A percentile compares a stretch with the other conserved stretches of the same genome.
These are phyloP conservation scores for Tor tambroides DNA, from an alignment of 2,113 vertebrate species.

Conservation along the genomic window DNA sequence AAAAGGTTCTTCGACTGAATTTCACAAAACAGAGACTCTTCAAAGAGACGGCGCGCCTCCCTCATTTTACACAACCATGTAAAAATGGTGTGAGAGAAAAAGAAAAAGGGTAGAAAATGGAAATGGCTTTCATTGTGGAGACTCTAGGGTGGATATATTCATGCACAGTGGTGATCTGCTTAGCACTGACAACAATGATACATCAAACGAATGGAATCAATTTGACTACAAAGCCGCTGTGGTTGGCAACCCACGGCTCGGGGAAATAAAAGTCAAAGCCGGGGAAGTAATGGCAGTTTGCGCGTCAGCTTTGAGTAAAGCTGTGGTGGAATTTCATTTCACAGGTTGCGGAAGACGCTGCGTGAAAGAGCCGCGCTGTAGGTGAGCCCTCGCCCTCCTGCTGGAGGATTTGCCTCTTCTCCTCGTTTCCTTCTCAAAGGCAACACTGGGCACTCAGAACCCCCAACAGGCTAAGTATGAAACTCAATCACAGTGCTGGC, in stretches of 20 bases:
- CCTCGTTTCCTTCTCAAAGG: conserved; percentile 28
- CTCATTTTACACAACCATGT: conserved; percentile 28
- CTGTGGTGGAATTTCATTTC: conserved; percentile 55
- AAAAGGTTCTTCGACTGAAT: conserved; percentile 29
- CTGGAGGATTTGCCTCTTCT: conserved; percentile 16
- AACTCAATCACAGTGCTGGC: conserved; percentile 52
- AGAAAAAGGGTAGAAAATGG: conserved; percentile 21
- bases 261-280: conserved; percentile 50
- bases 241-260: conserved; percentile 29
- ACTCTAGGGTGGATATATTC: conserved; percentile 64
- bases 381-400: conserved; percentile 14
- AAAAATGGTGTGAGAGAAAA: conserved; percentile 34
- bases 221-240: conserved; percentile 58
- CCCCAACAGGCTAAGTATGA: conserved; percentile 40
- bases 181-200: conserved; percentile 72
- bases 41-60: conserved; percentile 1
- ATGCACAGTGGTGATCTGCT: conserved; percentile 69
- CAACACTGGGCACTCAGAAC: conserved; percentile 8
- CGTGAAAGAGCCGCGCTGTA: not conserved
- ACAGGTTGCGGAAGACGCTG: conserved; percentile 21
- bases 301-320: conserved; percentile 36
- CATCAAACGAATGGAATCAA: conserved; percentile 72
- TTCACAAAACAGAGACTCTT: conserved; percentile 11
- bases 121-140: conserved; percentile 52
- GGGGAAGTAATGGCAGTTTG: conserved; percentile 29